phyloP scores from a whole-genome alignment of 2,888 invertebrate species.

The Cheilosia urbana region DNA sequence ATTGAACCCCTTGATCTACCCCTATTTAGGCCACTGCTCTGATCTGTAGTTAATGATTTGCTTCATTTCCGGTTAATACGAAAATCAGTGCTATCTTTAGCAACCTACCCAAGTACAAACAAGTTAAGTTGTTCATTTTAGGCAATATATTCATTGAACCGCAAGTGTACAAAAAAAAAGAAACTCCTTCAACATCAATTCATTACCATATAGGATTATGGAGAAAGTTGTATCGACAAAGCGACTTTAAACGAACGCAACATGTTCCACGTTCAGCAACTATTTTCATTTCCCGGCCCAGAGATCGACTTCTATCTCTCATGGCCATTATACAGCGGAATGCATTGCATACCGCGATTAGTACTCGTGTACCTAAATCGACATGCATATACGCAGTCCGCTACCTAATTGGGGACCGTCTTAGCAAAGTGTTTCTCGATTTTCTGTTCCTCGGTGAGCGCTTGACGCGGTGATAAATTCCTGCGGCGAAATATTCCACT shows the following conservation, averaged over 20 bases:
- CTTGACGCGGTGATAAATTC: conserved; percentile 66
- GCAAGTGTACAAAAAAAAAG: conserved; percentile 10
- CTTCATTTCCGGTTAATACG: not conserved
- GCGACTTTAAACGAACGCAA: conserved; percentile 59
- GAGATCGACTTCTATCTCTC: conserved; percentile 35
- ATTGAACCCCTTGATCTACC: too few species aligned
- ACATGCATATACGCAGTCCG: conserved; percentile 56
- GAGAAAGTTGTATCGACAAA: conserved; percentile 68
- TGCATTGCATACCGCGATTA: conserved; percentile 62
- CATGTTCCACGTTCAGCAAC: conserved; percentile 37
- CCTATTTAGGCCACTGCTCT: too few species aligned
- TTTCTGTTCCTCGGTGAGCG: conserved; percentile 48
- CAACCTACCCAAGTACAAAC: not conserved
- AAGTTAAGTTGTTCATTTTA: conserved; percentile 13
- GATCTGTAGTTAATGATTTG: not conserved
- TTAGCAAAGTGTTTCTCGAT: conserved; percentile 55
- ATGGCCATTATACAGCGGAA: conserved; percentile 47
- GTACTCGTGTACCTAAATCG: conserved; percentile 63
- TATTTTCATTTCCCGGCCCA: conserved; percentile 25
- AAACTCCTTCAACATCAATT: conserved; percentile 37
- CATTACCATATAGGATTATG: conserved; percentile 66
- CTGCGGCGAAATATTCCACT: conserved; percentile 66
- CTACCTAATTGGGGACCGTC: conserved; percentile 72
- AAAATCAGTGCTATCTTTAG: not conserved
- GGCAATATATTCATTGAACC: conserved; percentile 20